Conservation (phyloP, 2,113 vertebrate genomes). For the Crotophaga sulcirostris region DNA sequence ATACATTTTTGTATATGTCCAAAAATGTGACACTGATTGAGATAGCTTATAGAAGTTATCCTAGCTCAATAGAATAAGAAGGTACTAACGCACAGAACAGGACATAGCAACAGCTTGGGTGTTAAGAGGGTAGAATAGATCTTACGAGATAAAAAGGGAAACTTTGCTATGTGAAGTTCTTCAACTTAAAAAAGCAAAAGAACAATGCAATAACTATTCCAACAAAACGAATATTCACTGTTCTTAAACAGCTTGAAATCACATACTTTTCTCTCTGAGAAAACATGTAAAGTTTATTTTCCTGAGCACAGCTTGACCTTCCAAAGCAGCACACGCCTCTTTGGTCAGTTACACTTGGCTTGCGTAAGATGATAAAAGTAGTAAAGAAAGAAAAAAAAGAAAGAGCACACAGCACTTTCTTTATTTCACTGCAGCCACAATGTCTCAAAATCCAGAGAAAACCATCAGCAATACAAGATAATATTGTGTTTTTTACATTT, state of each 20-base stretch:
- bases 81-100: background rate
- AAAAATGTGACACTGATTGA: background rate
- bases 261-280: slow-evolving; percentile 56
- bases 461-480: background rate
- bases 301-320: slow-evolving; percentile 56
- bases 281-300: slow-evolving; percentile 70
- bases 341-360: slow-evolving; percentile 64
- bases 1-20: background rate
- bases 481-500: background rate
- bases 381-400: background rate
- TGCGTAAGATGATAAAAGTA: slow-evolving; percentile 15
- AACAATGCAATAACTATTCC: background rate
- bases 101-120: background rate
- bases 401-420: background rate
- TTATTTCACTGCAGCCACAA: slow-evolving; percentile 1
- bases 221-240: slow-evolving; percentile 54
- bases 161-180: background rate
- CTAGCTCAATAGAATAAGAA: background rate
- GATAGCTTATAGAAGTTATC: background rate
- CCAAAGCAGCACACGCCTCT: slow-evolving; percentile 58
- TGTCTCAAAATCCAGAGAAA: slow-evolving; percentile 40
- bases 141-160: background rate
- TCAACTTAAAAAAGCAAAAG: slow-evolving; percentile 6
- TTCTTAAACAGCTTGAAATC: slow-evolving; percentile 58
- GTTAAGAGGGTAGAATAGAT: background rate